Percentiles rank a stretch among this genome's conserved stretches.
phyloP scores from a whole-genome alignment of 2,113 vertebrate genomes.

The Lanius collurio region DNA sequence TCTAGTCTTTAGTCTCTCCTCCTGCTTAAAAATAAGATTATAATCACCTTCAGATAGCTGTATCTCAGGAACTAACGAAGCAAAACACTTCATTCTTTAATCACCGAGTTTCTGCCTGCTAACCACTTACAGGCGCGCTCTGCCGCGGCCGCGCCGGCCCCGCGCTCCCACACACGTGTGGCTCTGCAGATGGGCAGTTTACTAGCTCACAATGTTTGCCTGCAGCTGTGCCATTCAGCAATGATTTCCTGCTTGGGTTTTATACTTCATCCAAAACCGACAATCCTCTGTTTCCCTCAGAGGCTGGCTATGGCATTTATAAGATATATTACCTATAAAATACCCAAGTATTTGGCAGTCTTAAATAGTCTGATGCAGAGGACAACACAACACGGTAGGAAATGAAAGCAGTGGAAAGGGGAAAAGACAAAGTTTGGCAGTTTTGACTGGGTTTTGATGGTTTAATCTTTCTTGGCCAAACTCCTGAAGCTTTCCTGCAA shows the following conservation, averaged over 20 bases:
- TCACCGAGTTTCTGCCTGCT: slow-evolving; percentile 18
- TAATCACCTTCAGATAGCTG: slow-evolving; percentile 12
- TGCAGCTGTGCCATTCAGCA: slow-evolving; percentile 64
- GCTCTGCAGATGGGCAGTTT: slow-evolving; percentile 63
- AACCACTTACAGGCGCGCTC: background rate
- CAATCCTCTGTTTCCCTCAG: slow-evolving; percentile 61
- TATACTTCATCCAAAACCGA: slow-evolving; percentile 63
- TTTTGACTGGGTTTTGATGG: slow-evolving; percentile 4
- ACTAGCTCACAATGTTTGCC: slow-evolving; percentile 54
- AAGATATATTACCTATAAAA: slow-evolving; percentile 69
- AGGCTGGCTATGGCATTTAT: slow-evolving; percentile 63
- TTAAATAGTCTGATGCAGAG: slow-evolving; percentile 49
- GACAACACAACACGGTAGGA: slow-evolving; percentile 55
- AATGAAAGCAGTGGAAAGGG: slow-evolving; percentile 43
- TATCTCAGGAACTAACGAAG: slow-evolving; percentile 35
- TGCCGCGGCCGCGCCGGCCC: background rate
- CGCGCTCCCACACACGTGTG: slow-evolving; percentile 41
- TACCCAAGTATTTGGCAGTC: slow-evolving; percentile 61
- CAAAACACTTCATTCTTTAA: slow-evolving; percentile 30
- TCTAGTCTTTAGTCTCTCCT: background rate
- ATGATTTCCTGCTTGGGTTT: slow-evolving; percentile 61
- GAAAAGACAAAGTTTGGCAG: slow-evolving; percentile 20
- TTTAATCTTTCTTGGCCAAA: slow-evolving; percentile 45
- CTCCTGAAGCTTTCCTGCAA: slow-evolving; percentile 17
- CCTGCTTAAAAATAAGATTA: slow-evolving; percentile 5